Percentiles rank a stretch among this genome's conserved stretches.
Evolutionary conservation across 1,140 invertebrate species (phyloP).

Genomic region (Zaprionus tsacasi): DNA sequence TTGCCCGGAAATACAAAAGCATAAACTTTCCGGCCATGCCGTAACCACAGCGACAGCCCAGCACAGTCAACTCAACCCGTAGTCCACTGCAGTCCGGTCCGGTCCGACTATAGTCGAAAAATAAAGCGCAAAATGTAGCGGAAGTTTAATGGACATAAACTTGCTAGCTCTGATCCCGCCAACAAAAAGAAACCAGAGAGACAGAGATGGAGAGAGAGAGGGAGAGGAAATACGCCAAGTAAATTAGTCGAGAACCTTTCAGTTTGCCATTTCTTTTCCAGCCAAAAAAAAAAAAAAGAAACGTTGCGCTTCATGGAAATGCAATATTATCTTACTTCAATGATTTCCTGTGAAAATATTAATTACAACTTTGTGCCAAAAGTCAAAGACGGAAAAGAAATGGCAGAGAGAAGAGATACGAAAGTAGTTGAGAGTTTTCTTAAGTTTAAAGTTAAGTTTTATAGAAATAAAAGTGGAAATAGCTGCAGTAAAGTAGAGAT

Average conservation of each 20-base stretch:
- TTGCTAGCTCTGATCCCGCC: conserved; percentile 45
- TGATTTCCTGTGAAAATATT: conserved; percentile 38
- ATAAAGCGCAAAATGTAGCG: conserved; percentile 72
- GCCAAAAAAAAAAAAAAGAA: conserved; percentile 14
- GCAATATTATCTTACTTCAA: conserved; percentile 39
- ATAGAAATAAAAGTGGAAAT: not conserved
- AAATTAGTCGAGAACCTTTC: conserved; percentile 62
- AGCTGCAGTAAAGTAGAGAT: too few relatives aligned
- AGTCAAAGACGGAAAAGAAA: not conserved
- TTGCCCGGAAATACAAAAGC: conserved; percentile 75
- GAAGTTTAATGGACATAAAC: conserved; percentile 83
- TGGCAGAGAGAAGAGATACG: not conserved
- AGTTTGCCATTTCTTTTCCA: conserved; percentile 29
- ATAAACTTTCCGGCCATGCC: conserved; percentile 77
- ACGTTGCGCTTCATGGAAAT: conserved; percentile 26
- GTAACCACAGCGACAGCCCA: conserved; percentile 46
- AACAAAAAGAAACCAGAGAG: conserved; percentile 10
- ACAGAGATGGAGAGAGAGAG: not conserved
- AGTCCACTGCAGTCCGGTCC: not conserved
- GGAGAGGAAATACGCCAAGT: conserved; percentile 60
- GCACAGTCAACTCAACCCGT: not conserved
- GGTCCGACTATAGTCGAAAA: conserved; percentile 49
- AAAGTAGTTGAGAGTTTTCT: not conserved
- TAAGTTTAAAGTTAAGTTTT: not conserved
- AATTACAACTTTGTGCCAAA: conserved; percentile 38